phyloP scores from a whole-genome alignment of 1,140 invertebrate genomes.

The Bombyx mori region DNA sequence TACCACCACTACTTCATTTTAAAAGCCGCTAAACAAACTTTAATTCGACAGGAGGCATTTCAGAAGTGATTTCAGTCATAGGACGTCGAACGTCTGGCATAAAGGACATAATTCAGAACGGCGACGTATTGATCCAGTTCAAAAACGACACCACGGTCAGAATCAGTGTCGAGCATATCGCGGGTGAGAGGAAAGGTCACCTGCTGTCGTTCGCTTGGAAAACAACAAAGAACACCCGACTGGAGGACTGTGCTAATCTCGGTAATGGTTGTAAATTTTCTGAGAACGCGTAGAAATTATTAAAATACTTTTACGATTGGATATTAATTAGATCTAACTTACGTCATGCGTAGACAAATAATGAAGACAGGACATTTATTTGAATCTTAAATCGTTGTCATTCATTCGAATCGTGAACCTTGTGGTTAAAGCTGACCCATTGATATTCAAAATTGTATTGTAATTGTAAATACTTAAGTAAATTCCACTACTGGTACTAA shows the following conservation, averaged over 20 bases:
- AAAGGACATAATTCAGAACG: conserved; percentile 29
- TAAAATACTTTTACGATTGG: too few species aligned
- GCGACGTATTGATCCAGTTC: conserved; percentile 37
- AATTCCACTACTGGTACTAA: too few species aligned
- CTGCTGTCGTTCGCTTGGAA: conserved; percentile 41
- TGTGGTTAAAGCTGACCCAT: too few species aligned
- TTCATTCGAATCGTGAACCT: too few species aligned
- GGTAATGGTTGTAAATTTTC: conserved; percentile 17
- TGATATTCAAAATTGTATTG: too few species aligned
- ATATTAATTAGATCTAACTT: too few species aligned
- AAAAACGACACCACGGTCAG: conserved; percentile 30
- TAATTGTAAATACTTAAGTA: too few species aligned
- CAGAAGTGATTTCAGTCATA: conserved; percentile 34
- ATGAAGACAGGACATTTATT: too few species aligned
- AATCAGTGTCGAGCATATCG: conserved; percentile 24
- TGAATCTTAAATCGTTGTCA: too few species aligned
- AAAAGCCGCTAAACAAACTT: too few species aligned
- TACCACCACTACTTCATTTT: too few species aligned
- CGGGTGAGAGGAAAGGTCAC: conserved; percentile 21
- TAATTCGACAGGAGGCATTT: conserved; percentile 23
- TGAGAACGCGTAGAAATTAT: background rate
- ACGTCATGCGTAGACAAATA: too few species aligned
- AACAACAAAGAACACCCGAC: conserved; percentile 27
- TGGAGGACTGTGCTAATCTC: conserved; percentile 51
- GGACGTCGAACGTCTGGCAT: conserved; percentile 29